Evolutionary conservation across 2,113 vertebrate species (phyloP).

Genomic region (Peromyscus leucopus): DNA sequence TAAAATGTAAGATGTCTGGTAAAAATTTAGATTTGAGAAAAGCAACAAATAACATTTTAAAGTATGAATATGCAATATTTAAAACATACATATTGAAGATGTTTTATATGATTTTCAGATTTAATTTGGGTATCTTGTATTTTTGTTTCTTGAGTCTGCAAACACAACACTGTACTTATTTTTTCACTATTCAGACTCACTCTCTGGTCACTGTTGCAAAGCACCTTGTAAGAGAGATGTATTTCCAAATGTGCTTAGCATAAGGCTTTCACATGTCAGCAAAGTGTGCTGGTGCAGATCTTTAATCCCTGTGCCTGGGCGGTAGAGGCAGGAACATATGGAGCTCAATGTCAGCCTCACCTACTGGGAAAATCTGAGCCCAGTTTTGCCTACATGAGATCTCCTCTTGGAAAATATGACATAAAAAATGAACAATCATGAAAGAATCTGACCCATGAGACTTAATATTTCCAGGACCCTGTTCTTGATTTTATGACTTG

Average conservation of each 20-base stretch:
- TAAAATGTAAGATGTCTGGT: background rate
- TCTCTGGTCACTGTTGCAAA: background rate
- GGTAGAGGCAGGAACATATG: background rate
- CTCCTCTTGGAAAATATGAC: background rate
- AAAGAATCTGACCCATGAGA: background rate
- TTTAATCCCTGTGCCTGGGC: background rate
- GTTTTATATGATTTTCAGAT: conserved; percentile 20
- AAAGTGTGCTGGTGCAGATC: background rate
- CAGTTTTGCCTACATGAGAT: background rate
- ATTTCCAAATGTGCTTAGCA: background rate
- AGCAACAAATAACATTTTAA: background rate
- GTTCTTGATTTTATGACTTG: background rate
- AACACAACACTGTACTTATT: background rate
- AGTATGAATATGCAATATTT: background rate
- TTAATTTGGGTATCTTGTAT: background rate
- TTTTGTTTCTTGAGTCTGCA: background rate
- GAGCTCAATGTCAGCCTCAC: background rate
- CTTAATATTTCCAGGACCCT: background rate
- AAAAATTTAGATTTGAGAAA: conserved; percentile 25
- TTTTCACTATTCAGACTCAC: background rate
- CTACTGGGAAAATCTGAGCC: background rate
- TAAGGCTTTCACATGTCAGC: background rate
- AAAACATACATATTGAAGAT: background rate
- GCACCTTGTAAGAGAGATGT: background rate
- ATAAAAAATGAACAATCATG: background rate